Conservation (phyloP, 2,888 invertebrate genomes). For the Tyria jacobaeae region DNA sequence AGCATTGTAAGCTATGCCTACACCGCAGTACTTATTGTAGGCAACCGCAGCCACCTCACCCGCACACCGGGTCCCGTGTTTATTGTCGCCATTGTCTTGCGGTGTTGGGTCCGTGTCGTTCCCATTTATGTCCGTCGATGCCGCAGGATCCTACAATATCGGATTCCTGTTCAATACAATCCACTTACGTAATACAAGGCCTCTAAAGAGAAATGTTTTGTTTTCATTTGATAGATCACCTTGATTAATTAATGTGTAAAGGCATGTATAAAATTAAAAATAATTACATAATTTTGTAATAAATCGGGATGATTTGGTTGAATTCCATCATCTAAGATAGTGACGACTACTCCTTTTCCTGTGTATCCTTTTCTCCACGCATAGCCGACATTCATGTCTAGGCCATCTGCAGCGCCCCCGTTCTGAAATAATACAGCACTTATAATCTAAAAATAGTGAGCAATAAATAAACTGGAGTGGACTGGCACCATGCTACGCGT, state of each 20-base stretch:
- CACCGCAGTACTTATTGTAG: conserved; percentile 98
- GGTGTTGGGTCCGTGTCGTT: conserved; percentile 99
- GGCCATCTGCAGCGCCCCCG: conserved; percentile 96
- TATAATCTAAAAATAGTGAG: conserved; percentile 35
- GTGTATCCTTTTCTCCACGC: conserved; percentile 99
- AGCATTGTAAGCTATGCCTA: conserved; percentile 98
- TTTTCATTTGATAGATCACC: conserved; percentile 29
- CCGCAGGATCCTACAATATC: conserved; percentile 92
- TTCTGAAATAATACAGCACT: conserved; percentile 87
- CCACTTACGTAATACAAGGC: conserved; percentile 34
- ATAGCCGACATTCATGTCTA: conserved; percentile 98
- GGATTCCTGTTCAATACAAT: conserved; percentile 39
- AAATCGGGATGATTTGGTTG: conserved; percentile 98
- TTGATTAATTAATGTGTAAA: conserved; percentile 28
- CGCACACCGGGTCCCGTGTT: conserved; percentile 99
- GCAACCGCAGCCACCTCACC: conserved; percentile 99
- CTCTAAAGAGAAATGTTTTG: conserved; percentile 26
- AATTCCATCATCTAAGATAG: conserved; percentile 98
- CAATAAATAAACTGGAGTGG: conserved; percentile 38
- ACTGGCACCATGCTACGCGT: conserved; percentile 35
- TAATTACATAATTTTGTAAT: conserved; percentile 95
- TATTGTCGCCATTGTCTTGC: conserved; percentile 99
- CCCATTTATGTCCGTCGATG: conserved; percentile 98
- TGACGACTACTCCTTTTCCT: conserved; percentile 98
- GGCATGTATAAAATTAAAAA: conserved; percentile 45